Base-by-base conservation (phyloP, 2,888 invertebrate species). In the Unio pictorum region DNA sequence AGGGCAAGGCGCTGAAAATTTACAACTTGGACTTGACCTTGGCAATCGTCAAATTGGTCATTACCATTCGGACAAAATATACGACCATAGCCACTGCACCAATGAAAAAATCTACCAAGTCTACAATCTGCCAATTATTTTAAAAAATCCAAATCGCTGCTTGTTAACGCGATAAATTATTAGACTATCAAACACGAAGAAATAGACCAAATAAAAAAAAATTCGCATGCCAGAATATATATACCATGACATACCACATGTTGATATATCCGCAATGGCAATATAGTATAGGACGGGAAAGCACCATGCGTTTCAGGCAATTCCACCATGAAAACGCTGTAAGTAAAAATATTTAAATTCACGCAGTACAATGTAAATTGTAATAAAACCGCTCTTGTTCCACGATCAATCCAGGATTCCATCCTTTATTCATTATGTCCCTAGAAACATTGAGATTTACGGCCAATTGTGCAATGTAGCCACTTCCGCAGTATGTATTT, bases 351-450 rank as follows among this genome's bases (percentile, higher is more conserved):
- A 71, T 86, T 86, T 1, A 78, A 69, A 70, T 87, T 84, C 17
- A 81, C 66, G 58, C 84, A 86, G 67, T 86, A 86, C 1, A 87
- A 63, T 18, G 83, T 85, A 64, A 85, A 84, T 67, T 87, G 86
- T 17, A 86, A 67, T 57, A 85, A 74, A n/a, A 87, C 76, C 4
- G 82, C 83, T 63, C 86, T 68, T 0, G 86, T 84, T 26, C 81
- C 78, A 34, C 81, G 66, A 69, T 87, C 86, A 11, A 87, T 65
- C 87, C 87, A 87, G 7, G 78, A 0, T 69, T 34, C n/a, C 71
- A 75, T 7, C 85, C 67, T 61, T 85, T 82, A 1, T 78, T 63
- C 18, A 82, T 61, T 11, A 84, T 80, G 23, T 72, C 55, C 15
- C 75, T 74, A 7, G 82, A 81, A 18, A 83, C 77, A 45, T 78